Conservation (phyloP, 1,140 invertebrate genomes). For the Druon quercuslanigerum region DNA sequence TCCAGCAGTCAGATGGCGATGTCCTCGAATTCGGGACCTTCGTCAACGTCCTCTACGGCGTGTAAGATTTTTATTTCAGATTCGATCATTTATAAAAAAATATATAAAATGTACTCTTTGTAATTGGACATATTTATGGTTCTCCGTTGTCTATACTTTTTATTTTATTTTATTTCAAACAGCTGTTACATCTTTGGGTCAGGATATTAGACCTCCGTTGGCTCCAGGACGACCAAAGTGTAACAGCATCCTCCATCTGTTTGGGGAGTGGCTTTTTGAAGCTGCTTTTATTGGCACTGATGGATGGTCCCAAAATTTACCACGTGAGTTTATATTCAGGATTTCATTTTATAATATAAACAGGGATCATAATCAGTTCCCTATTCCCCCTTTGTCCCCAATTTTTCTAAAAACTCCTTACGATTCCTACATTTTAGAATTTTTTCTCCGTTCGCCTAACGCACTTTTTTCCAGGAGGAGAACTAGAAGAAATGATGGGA, state of each 20-base stretch:
- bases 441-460: too few relatives aligned
- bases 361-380: too few relatives aligned
- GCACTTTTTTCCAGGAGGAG: too few relatives aligned
- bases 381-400: too few relatives aligned
- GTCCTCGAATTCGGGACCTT: conserved; percentile 82
- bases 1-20: conserved; percentile 81
- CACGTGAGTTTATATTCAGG: conserved; percentile 66
- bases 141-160: conserved; percentile 28
- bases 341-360: conserved; percentile 45
- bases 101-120: not conserved
- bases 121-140: conserved; percentile 13
- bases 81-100: not conserved
- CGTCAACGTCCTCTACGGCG: conserved; percentile 80
- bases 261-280: conserved; percentile 98
- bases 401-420: too few relatives aligned
- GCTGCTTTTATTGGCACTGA: conserved; percentile 91
- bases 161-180: conserved; percentile 43
- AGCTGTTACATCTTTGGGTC: conserved; percentile 77
- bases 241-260: conserved; percentile 95
- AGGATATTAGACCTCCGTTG: conserved; percentile 79
- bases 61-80: conserved; percentile 74
- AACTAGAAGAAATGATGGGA: too few relatives aligned
- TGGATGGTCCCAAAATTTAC: conserved; percentile 77
- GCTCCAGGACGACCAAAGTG: conserved; percentile 90
- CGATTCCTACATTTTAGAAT: too few relatives aligned